Percentiles rank a stretch among this genome's conserved stretches.
Conservation (phyloP, 1,140 invertebrate genomes). For the Parapsyche elsis region DNA sequence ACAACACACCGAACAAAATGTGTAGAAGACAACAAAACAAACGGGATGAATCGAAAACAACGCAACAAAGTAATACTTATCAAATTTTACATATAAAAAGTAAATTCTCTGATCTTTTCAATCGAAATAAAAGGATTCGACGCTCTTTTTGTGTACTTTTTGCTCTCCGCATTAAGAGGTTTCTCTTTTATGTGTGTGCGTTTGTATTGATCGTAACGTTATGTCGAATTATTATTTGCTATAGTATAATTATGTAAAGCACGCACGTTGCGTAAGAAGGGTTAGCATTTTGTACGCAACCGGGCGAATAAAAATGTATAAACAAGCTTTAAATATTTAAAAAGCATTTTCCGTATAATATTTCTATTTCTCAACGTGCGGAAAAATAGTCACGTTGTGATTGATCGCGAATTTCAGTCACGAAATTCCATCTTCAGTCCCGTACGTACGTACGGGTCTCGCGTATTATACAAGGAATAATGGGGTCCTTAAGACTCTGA, state of each 20-base stretch:
- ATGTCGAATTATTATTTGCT: no score
- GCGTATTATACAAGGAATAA: constrained; percentile 3
- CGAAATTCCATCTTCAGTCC: constrained; percentile 8
- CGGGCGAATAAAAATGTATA: no score
- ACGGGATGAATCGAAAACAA: constrained; percentile 17
- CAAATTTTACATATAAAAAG: constrained; percentile 39
- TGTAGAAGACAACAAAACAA: neutral
- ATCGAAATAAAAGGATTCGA: constrained; percentile 45
- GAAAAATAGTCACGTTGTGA: neutral
- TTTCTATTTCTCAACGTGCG: neutral
- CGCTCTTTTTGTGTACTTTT: neutral
- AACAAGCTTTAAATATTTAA: neutral
- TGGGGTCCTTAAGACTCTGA: neutral
- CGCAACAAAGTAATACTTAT: constrained; percentile 25
- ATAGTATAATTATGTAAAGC: no score
- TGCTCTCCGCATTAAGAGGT: neutral
- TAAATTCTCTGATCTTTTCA: constrained; percentile 43
- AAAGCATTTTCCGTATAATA: neutral
- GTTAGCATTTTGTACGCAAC: no score
- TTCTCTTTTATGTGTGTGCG: no score
- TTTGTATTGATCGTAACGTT: no score
- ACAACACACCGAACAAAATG: no score
- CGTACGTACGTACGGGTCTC: neutral
- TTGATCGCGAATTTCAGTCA: constrained; percentile 21
- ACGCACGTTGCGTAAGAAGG: no score